phyloP scores from a whole-genome alignment of 64 coral and sea anemone genomes.

The Stichodactyla mertensii region DNA sequence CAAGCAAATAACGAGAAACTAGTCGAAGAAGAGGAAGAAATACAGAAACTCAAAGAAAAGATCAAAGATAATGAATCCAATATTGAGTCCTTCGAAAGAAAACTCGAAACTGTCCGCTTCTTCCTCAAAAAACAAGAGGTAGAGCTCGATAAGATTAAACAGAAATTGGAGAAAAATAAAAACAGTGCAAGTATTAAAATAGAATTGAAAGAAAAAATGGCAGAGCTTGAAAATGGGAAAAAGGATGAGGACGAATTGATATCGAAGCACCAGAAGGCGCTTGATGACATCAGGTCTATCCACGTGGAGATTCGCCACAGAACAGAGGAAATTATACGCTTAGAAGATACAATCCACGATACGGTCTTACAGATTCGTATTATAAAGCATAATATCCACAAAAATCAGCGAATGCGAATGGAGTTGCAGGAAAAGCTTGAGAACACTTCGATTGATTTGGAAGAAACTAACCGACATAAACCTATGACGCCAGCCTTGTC shows the following conservation, averaged over 20 bases:
- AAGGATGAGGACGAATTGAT: conserved; percentile 64
- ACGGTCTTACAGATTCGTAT: conserved; percentile 58
- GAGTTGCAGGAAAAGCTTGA: conserved; percentile 82
- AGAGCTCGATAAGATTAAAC: conserved; percentile 72
- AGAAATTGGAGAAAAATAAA: conserved; percentile 47
- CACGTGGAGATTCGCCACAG: conserved; percentile 83
- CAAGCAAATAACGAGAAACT: conserved; percentile 56
- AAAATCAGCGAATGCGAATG: conserved; percentile 40
- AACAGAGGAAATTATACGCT: conserved; percentile 40
- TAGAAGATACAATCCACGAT: conserved; percentile 82
- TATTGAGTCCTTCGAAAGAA: conserved; percentile 53
- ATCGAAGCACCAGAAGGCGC: conserved; percentile 53
- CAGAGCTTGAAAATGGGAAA: conserved; percentile 56
- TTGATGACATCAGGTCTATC: conserved; percentile 61
- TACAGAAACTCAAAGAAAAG: conserved; percentile 65
- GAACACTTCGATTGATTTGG: conserved; percentile 51
- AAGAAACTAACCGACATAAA: conserved; percentile 62
- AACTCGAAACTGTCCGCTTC: conserved; percentile 75
- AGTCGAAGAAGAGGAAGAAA: conserved; percentile 54
- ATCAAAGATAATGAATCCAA: conserved; percentile 59
- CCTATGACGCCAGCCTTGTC: conserved; percentile 48
- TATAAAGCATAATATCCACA: conserved; percentile 48
- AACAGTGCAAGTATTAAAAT: conserved; percentile 38
- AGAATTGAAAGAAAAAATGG: conserved; percentile 72
- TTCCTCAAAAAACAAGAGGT: conserved; percentile 75